Percentiles rank a stretch among this genome's conserved stretches.
phyloP scores from a whole-genome alignment of 2,888 invertebrate species.

The Noctua janthe region DNA sequence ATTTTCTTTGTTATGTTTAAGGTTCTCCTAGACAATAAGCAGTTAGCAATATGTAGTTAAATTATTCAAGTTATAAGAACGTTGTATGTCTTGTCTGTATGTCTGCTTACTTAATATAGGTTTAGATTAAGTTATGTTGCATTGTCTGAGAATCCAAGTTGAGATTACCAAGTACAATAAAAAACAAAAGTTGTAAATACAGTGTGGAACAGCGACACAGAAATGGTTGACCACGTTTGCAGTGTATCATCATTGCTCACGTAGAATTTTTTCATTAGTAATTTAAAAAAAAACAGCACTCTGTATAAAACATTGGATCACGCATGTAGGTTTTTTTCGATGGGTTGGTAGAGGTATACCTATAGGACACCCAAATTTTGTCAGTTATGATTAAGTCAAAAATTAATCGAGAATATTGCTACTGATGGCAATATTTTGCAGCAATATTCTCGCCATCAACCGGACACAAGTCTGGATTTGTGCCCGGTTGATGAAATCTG shows the following conservation, averaged over 20 bases:
- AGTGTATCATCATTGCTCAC: too few species aligned
- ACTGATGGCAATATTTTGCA: not conserved
- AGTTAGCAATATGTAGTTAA: slow-evolving; percentile 37
- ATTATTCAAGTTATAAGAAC: slow-evolving; percentile 37
- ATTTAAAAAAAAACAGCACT: too few species aligned
- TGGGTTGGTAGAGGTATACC: not conserved
- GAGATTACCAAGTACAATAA: not conserved
- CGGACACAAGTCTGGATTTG: not conserved
- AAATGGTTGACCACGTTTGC: too few species aligned
- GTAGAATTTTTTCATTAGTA: too few species aligned
- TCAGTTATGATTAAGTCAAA: not conserved
- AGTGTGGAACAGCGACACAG: too few species aligned
- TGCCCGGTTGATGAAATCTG: not conserved
- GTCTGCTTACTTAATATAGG: not conserved
- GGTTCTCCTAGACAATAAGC: slow-evolving; percentile 33
- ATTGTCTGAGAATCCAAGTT: slow-evolving; percentile 1
- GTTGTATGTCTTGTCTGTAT: slow-evolving; percentile 8
- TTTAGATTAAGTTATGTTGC: not conserved
- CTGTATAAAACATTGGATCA: not conserved
- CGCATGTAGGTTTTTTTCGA: not conserved
- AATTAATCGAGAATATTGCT: not conserved
- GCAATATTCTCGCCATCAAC: not conserved
- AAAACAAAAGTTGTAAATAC: not conserved
- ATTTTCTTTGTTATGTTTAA: slow-evolving; percentile 13
- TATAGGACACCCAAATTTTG: not conserved